phyloP scores from a whole-genome alignment of 2,797 vertebrate genomes.

The Pantherophis alleghaniensis region DNA sequence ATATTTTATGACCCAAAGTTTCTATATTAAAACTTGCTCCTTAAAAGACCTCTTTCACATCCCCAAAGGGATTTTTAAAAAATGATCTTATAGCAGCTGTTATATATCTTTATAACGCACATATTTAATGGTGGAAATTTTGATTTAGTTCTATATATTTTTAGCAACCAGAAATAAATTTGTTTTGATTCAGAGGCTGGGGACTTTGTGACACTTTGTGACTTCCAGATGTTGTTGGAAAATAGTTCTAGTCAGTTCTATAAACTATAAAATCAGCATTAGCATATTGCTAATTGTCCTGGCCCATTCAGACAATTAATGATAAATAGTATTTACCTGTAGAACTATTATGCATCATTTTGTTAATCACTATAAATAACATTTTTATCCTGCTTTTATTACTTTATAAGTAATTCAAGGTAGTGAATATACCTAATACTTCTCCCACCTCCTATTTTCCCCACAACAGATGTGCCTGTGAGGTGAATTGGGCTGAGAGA shows the following conservation, averaged over 20 bases:
- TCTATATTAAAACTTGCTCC: conserved; percentile 73
- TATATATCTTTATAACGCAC: conserved; percentile 74
- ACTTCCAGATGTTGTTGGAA: conserved; percentile 44
- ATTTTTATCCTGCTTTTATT: not conserved
- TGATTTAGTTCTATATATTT: conserved; percentile 71
- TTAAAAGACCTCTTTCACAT: conserved; percentile 70
- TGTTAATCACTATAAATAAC: not conserved
- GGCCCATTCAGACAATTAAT: not conserved
- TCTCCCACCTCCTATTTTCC: not conserved
- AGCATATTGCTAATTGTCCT: too few species aligned
- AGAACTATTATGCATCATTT: not conserved
- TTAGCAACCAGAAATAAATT: conserved; percentile 70
- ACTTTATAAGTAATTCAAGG: not conserved
- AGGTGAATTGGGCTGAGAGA: not conserved
- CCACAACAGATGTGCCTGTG: not conserved
- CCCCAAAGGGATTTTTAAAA: conserved; percentile 72
- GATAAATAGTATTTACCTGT: conserved; percentile 3
- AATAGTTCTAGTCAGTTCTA: conserved; percentile 22
- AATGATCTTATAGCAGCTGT: conserved; percentile 69
- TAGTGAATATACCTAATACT: not conserved
- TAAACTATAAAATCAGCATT: not conserved
- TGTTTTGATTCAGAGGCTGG: conserved; percentile 50
- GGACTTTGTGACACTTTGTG: conserved; percentile 50
- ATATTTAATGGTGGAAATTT: conserved; percentile 58
- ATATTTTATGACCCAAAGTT: conserved; percentile 74